phyloP scores from a whole-genome alignment of 1,140 invertebrate species.

The Stenopsyche tienmushanensis region DNA sequence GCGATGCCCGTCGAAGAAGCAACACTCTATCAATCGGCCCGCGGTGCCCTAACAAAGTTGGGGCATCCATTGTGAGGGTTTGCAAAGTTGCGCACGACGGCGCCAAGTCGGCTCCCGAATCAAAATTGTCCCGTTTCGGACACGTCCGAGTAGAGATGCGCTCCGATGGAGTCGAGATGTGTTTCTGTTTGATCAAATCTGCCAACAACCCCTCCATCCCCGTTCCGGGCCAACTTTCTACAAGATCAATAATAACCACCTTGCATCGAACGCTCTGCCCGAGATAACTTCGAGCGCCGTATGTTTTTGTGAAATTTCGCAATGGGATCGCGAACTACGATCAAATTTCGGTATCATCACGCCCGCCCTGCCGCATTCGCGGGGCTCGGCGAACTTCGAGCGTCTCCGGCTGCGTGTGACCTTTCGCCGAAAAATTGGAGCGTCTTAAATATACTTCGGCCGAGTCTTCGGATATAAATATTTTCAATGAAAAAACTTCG shows the following conservation, averaged over 20 bases:
- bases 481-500: neutral
- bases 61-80: neutral
- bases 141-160: neutral
- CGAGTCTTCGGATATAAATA: no score
- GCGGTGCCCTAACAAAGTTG: neutral
- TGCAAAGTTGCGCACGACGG: neutral
- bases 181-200: neutral
- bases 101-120: neutral
- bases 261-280: conserved; percentile 34
- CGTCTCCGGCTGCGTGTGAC: no score
- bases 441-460: no score
- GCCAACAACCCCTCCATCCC: conserved; percentile 7
- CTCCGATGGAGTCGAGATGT: neutral
- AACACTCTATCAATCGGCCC: neutral
- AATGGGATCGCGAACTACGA: neutral
- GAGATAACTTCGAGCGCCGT: conserved; percentile 25
- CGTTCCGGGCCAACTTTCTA: conserved; percentile 25
- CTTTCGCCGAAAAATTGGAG: neutral
- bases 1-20: no score
- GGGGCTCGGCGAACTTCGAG: no score
- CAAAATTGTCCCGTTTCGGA: neutral
- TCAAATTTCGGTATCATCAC: neutral
- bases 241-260: conserved; percentile 38
- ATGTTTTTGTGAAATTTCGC: neutral
- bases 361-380: no score